Percentiles rank a stretch among this genome's conserved stretches.
phyloP scores from a whole-genome alignment of 2,888 invertebrate species.

The Blastobasis adustella region DNA sequence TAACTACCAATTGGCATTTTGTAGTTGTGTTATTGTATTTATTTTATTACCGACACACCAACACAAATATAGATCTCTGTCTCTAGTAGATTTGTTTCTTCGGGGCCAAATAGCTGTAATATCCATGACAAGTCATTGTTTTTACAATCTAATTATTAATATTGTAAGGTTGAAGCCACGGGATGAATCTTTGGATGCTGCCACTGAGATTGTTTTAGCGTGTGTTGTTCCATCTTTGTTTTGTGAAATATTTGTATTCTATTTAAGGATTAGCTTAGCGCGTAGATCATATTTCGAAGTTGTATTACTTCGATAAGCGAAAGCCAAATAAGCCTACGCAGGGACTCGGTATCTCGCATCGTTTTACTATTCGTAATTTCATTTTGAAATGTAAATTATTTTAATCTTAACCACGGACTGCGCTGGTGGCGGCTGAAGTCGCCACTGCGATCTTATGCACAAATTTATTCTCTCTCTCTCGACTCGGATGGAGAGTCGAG shows the following conservation, averaged over 20 bases:
- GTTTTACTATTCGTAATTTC: too few relatives aligned
- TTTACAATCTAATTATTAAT: slow-evolving; percentile 18
- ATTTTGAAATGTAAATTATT: too few relatives aligned
- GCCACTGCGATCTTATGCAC: too few relatives aligned
- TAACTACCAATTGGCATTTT: too few relatives aligned
- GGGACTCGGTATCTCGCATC: slow-evolving; percentile 12
- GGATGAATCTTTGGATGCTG: slow-evolving; percentile 25
- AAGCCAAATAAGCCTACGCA: slow-evolving; percentile 41
- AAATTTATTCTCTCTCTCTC: too few relatives aligned
- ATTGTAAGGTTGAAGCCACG: slow-evolving; percentile 15
- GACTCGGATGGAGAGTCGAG: too few relatives aligned
- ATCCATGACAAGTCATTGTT: slow-evolving; percentile 68
- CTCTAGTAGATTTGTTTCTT: slow-evolving; percentile 52
- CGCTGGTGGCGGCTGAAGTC: too few relatives aligned
- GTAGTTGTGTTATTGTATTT: too few relatives aligned
- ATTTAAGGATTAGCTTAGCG: slow-evolving; percentile 12
- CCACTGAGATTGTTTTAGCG: slow-evolving; percentile 29
- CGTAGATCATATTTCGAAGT: neutral
- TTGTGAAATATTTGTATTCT: slow-evolving; percentile 20
- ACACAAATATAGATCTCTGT: slow-evolving; percentile 41
- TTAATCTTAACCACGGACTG: too few relatives aligned
- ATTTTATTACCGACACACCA: too few relatives aligned
- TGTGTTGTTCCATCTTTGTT: slow-evolving; percentile 23
- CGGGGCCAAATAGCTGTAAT: slow-evolving; percentile 68
- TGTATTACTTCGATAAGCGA: slow-evolving; percentile 25